Evolutionary conservation across 2,888 invertebrate genomes (phyloP).

Genomic region (Diaprepes abbreviatus): DNA sequence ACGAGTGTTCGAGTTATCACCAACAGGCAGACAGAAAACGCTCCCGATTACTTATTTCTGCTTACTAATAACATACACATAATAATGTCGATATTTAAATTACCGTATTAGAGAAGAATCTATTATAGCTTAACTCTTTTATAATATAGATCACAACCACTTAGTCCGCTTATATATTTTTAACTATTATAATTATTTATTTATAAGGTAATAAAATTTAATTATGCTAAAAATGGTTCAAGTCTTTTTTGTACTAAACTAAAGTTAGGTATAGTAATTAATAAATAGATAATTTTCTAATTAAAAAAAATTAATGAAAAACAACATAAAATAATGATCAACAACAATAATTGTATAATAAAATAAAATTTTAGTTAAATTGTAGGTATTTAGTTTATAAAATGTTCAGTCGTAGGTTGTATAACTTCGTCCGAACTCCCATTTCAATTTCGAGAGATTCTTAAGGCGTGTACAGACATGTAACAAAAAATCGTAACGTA

Average conservation of each 20-base stretch:
- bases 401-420: slow-evolving; percentile 35
- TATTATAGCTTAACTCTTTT: slow-evolving; percentile 41
- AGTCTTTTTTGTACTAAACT: slow-evolving; percentile 48
- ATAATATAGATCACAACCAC: slow-evolving; percentile 63
- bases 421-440: neutral
- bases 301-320: slow-evolving; percentile 27
- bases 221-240: slow-evolving; percentile 44
- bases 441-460: slow-evolving; percentile 1
- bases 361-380: slow-evolving; percentile 25
- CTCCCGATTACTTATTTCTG: slow-evolving; percentile 38
- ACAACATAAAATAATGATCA: slow-evolving; percentile 27
- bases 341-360: slow-evolving; percentile 28
- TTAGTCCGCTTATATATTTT: slow-evolving; percentile 49
- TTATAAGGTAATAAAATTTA: slow-evolving; percentile 51
- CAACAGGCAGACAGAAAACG: slow-evolving; percentile 36
- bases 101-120: slow-evolving; percentile 45
- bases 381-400: slow-evolving; percentile 30
- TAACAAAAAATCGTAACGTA: no score
- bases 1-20: slow-evolving; percentile 35
- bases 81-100: slow-evolving; percentile 46
- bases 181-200: slow-evolving; percentile 51
- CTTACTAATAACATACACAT: slow-evolving; percentile 49
- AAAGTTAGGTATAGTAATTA: slow-evolving; percentile 43
- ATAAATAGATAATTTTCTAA: slow-evolving; percentile 37
- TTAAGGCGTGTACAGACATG: no score